Conservation (phyloP, 2,888 invertebrate species). For the Mythimna vitellina region DNA sequence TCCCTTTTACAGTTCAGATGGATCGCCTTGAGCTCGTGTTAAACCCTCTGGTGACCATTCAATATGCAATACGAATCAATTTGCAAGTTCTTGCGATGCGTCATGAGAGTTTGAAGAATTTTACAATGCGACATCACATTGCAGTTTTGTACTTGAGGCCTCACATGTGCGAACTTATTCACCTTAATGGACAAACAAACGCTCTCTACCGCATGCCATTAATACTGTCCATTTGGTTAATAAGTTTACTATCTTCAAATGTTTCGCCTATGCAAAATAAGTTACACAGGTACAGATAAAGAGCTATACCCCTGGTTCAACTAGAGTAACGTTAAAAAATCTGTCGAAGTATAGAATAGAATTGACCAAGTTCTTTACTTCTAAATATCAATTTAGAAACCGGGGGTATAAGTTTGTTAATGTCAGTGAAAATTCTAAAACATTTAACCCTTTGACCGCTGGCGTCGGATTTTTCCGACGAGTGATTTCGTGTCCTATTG, state of each 20-base stretch:
- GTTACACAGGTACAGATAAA: neutral
- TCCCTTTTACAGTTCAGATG: too few species aligned
- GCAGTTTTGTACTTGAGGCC: too few species aligned
- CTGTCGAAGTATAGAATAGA: neutral
- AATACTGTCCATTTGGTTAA: conserved; percentile 11
- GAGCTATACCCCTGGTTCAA: neutral
- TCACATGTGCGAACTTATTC: neutral
- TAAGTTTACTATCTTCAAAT: conserved; percentile 5
- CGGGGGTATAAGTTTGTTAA: neutral
- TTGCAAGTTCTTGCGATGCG: too few species aligned
- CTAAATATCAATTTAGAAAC: neutral
- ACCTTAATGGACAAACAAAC: conserved; percentile 4
- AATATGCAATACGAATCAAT: too few species aligned
- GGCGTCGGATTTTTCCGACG: too few species aligned
- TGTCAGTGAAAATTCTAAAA: neutral
- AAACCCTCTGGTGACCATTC: too few species aligned
- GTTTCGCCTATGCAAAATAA: conserved; percentile 1
- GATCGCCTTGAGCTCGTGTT: too few species aligned
- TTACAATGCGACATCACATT: too few species aligned
- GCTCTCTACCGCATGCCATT: conserved; percentile 40
- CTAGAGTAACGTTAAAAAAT: neutral
- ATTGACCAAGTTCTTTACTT: neutral
- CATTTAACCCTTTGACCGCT: too few species aligned
- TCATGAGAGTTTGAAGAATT: too few species aligned
- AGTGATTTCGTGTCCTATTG: too few species aligned